Conservation (phyloP, 2,888 invertebrate species). For the Heliconius aoede region DNA sequence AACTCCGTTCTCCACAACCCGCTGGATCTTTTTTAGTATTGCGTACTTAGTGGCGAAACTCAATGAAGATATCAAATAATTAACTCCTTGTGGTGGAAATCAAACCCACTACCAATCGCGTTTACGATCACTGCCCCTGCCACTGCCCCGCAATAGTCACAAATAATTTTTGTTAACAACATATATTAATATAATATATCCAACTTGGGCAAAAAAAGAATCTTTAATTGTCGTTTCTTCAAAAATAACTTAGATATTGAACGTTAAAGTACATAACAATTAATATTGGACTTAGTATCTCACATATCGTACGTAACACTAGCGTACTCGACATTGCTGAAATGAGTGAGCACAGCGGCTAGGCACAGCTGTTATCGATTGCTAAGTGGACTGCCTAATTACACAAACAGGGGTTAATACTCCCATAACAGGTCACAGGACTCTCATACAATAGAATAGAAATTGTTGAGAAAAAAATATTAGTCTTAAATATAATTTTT, state of each 20-base stretch:
- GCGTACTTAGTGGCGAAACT: no score
- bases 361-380: conserved; percentile 45
- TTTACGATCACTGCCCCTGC: no score
- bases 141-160: no score
- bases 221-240: background rate
- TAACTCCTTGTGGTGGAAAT: no score
- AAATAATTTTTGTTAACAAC: no score
- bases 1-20: no score
- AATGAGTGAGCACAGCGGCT: conserved; percentile 36
- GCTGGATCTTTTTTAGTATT: no score
- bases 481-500: background rate
- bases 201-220: no score
- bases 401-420: conserved; percentile 44
- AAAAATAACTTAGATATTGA: background rate
- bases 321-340: conserved; percentile 10
- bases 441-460: conserved; percentile 10
- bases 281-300: background rate
- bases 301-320: background rate
- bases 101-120: no score
- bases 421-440: conserved; percentile 40
- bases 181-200: no score
- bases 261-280: background rate
- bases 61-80: no score
- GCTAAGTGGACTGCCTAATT: conserved; percentile 44
- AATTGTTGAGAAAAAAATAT: background rate